Evolutionary conservation across 2,113 vertebrate genomes (phyloP), one percentile per base, ranked within the genome.

Genomic region (Tichodroma muraria): DNA sequence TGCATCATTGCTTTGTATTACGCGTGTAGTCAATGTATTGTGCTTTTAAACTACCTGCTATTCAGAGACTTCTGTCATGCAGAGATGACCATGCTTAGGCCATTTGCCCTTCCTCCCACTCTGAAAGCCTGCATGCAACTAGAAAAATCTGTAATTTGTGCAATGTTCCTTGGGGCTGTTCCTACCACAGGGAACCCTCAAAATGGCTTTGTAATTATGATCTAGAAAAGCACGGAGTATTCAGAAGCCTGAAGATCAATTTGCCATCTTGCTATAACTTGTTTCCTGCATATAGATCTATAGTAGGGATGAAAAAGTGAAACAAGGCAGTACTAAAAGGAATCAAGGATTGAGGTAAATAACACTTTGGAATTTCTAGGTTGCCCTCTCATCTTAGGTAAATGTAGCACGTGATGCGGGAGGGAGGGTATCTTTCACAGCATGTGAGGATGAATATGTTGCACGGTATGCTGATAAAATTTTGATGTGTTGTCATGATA

Each of bases 121-220:
- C 79, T 66, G 76, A 88, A 83, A 89, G 21, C 22, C 30, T 57
- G 10, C 15, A 10, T 13, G 24, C 0, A 4, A 33, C 33, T 45
- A 35, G 37, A 52, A 75, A 79, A 82, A 28, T 47, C 40, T 69
- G 19, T 45, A 5, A 60, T 60, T 80, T 76, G 5, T 63, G 9
- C 38, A 81, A 10, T 1, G 4, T 11, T 85, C 18, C 0, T 0
- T 37, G 44, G 14, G 27, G 75, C 61, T 17, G 18, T 27, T 89
- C 30, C 35, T 85, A 33, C 28, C 40, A 59, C 33, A 68, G 10
- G 20, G 33, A 93, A 35, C 56, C 37, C 11, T 81, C 66, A 37
- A 31, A 81, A 60, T 37, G 13, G 7, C 35, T 82, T 87, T 59
- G 37, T 57, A 61, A 52, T 24, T 5, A 13, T 25, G 64, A 33